Conservation (phyloP, 1,140 invertebrate genomes). For the Drosophila burlai region DNA sequence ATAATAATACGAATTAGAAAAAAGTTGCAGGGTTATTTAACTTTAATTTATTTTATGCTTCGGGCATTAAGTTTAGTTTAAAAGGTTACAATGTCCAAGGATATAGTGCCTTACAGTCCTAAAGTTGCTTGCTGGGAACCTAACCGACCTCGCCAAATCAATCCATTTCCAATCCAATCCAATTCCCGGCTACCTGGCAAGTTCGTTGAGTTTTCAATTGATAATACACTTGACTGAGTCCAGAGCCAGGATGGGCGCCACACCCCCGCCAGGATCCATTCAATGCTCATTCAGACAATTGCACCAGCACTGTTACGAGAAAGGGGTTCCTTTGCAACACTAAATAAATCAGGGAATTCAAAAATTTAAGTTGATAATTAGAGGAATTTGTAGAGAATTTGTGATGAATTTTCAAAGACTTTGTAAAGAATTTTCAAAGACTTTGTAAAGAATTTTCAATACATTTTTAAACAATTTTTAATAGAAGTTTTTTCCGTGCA, state of each 20-base stretch:
- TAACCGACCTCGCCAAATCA: constrained; percentile 48
- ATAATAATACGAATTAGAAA: not conserved
- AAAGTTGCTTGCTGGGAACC: not conserved
- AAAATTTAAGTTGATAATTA: too few species aligned
- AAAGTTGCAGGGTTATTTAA: not conserved
- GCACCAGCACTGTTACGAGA: constrained; percentile 35
- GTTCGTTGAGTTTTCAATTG: constrained; percentile 77
- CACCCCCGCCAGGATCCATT: constrained; percentile 38
- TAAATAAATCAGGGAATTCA: not conserved
- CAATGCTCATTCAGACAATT: constrained; percentile 72
- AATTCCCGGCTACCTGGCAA: constrained; percentile 57
- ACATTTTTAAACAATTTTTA: not conserved
- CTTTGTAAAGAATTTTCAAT: too few species aligned
- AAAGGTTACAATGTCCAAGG: not conserved
- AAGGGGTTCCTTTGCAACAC: not conserved
- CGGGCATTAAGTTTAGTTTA: not conserved
- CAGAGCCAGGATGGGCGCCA: constrained; percentile 6
- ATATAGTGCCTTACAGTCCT: not conserved
- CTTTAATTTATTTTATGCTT: too few species aligned
- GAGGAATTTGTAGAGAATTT: too few species aligned
- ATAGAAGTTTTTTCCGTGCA: constrained; percentile 4
- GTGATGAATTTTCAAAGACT: not conserved
- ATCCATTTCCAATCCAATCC: constrained; percentile 56
- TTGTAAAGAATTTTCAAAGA: not conserved
- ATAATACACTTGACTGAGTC: constrained; percentile 77